A percentile compares a stretch with the other conserved stretches of the same genome.
phyloP scores from a whole-genome alignment of 2,113 vertebrate species.

The Diadophis punctatus region DNA sequence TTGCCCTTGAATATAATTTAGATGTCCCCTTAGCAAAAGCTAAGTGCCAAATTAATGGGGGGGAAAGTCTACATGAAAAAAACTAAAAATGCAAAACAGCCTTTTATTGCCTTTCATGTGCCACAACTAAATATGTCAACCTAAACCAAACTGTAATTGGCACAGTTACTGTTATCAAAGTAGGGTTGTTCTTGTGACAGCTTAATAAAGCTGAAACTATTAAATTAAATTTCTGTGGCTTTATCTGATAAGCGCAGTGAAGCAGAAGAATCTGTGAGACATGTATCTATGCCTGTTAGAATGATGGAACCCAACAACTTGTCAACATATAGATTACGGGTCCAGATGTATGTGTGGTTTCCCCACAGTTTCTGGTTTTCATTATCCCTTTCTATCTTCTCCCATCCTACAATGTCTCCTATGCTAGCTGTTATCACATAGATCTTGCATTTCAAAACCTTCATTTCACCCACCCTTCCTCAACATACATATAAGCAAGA shows the following conservation, averaged over 20 bases:
- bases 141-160: slow-evolving; percentile 80
- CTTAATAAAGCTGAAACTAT: slow-evolving; percentile 82
- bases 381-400: slow-evolving; percentile 9
- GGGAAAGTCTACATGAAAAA: slow-evolving; percentile 67
- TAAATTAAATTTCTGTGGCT: slow-evolving; percentile 80
- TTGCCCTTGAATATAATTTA: slow-evolving; percentile 74
- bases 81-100: slow-evolving; percentile 74
- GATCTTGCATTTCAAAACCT: slow-evolving; percentile 38
- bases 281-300: slow-evolving; percentile 58
- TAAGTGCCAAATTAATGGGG: slow-evolving; percentile 78
- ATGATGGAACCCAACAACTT: slow-evolving; percentile 56
- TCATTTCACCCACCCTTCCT: neutral
- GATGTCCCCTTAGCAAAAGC: slow-evolving; percentile 74
- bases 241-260: slow-evolving; percentile 70
- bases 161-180: slow-evolving; percentile 78
- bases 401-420: neutral
- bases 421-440: neutral
- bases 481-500: neutral
- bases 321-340: slow-evolving; percentile 57
- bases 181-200: slow-evolving; percentile 70
- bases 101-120: slow-evolving; percentile 73
- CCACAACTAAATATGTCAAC: slow-evolving; percentile 80
- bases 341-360: slow-evolving; percentile 25
- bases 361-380: slow-evolving; percentile 37
- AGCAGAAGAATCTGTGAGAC: slow-evolving; percentile 61